phyloP scores from a whole-genome alignment of 2,113 vertebrate species.

The Heterotis niloticus region DNA sequence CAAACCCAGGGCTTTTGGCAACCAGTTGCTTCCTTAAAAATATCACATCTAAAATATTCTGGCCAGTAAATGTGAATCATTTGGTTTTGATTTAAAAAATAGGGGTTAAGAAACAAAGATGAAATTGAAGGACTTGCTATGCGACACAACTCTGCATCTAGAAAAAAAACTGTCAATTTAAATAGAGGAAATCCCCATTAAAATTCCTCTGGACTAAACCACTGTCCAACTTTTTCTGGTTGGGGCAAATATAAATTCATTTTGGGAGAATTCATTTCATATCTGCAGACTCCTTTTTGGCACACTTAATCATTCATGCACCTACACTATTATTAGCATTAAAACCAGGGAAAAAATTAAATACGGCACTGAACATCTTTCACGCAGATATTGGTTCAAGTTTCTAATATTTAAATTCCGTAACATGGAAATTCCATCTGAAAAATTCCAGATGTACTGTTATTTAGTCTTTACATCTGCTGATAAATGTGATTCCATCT shows the following conservation, averaged over 20 bases:
- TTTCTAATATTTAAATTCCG: no score
- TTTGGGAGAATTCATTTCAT: no score
- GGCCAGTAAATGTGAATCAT: constrained; percentile 52
- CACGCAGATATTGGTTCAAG: no score
- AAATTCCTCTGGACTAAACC: no score
- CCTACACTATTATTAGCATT: no score
- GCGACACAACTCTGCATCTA: background rate
- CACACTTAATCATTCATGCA: no score
- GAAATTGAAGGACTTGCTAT: constrained; percentile 26
- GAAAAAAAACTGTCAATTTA: background rate
- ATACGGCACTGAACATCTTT: no score
- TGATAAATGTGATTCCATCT: background rate
- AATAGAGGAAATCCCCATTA: no score
- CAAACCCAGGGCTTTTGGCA: constrained; percentile 51
- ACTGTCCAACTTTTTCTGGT: no score
- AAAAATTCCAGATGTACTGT: background rate
- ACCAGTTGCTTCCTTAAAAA: constrained; percentile 49
- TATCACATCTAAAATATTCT: constrained; percentile 50
- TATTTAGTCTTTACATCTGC: background rate
- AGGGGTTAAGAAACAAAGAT: background rate
- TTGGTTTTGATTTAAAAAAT: constrained; percentile 44
- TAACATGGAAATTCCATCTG: background rate
- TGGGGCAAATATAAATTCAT: no score
- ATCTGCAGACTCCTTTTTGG: no score
- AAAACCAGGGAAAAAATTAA: no score